phyloP scores from a whole-genome alignment of 2,797 vertebrate species.

The Enteromius argenteus region DNA sequence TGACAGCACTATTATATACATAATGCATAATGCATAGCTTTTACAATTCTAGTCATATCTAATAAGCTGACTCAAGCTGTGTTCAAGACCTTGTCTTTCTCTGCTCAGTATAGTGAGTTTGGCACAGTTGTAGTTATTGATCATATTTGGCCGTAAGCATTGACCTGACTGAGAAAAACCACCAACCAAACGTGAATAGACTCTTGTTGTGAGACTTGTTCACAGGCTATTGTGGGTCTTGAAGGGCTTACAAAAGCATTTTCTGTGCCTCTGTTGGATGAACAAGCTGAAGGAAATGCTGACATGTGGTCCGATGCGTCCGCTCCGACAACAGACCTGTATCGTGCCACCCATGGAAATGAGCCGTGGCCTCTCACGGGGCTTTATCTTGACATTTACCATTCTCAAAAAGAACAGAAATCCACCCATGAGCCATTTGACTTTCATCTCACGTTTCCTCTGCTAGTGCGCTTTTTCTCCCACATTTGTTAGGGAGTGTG shows the following conservation, averaged over 20 bases:
- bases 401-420: constrained; percentile 19
- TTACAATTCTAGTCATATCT: constrained; percentile 5
- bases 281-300: constrained; percentile 26
- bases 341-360: background rate
- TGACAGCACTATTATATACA: too few species aligned
- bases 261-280: constrained; percentile 43
- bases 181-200: constrained; percentile 26
- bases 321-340: constrained; percentile 9
- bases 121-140: constrained; percentile 32
- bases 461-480: background rate
- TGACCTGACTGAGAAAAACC: background rate
- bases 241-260: constrained; percentile 41
- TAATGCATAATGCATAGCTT: background rate
- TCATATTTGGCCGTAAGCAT: background rate
- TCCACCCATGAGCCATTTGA: background rate
- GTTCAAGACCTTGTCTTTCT: background rate
- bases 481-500: background rate
- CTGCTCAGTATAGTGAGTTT: background rate
- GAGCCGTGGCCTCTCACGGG: background rate
- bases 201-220: background rate
- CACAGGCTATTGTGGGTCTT: constrained; percentile 42
- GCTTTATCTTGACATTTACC: constrained; percentile 22
- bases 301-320: constrained; percentile 25
- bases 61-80: background rate
- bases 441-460: background rate